These are phyloP conservation scores for Acromyrmex echinatior DNA, from an alignment of 1,140 invertebrate genomes.

Conservation along the genomic window DNA sequence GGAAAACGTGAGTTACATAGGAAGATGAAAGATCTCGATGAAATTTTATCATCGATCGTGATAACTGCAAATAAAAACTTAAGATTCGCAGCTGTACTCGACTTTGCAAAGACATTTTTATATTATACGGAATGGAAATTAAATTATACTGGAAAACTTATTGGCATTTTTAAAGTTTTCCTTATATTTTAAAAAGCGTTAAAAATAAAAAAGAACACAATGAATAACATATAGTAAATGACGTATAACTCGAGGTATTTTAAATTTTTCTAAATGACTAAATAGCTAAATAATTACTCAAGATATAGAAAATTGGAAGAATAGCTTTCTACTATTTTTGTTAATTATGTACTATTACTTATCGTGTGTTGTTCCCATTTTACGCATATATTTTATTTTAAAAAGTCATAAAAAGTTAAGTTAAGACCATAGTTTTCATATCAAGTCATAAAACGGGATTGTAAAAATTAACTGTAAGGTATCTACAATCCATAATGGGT, in stretches of 20 bases:
- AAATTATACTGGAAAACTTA: not conserved
- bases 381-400: not conserved
- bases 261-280: not conserved
- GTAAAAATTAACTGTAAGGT: conserved; percentile 7
- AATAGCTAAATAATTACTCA: not conserved
- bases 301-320: not conserved
- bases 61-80: not conserved
- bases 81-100: not conserved
- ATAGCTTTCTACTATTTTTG: not conserved
- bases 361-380: not conserved
- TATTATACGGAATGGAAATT: not conserved
- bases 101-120: not conserved
- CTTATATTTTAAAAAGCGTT: not conserved
- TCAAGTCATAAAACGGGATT: not conserved
- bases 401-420: not conserved
- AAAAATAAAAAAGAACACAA: not conserved
- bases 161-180: not conserved
- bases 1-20: not conserved
- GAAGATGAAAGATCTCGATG: conserved; percentile 6
- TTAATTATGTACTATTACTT: no score
- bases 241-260: not conserved
- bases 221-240: not conserved
- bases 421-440: not conserved
- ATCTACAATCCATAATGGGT: conserved; percentile 26
- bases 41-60: conserved; percentile 16